phyloP scores from a whole-genome alignment of 2,113 vertebrate species.

The Syrmaticus mikado region DNA sequence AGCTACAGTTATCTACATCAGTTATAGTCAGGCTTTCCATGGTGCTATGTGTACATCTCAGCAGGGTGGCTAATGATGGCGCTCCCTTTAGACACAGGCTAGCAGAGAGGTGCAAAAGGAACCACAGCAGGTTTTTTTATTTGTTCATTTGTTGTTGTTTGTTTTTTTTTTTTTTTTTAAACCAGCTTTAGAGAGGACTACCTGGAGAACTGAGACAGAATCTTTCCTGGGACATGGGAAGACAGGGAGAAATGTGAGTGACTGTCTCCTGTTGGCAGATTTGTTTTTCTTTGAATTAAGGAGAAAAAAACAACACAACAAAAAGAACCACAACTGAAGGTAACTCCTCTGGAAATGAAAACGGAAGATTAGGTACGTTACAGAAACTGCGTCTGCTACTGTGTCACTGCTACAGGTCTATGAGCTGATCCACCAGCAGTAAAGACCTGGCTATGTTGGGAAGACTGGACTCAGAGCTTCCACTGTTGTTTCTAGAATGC shows the following conservation, averaged over 20 bases:
- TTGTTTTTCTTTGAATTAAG: background rate
- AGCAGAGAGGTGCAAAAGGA: conserved; percentile 43
- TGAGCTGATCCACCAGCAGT: conserved; percentile 99
- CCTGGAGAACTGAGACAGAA: conserved; percentile 52
- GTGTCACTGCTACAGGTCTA: conserved; percentile 96
- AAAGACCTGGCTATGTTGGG: conserved; percentile 99
- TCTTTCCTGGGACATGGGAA: conserved; percentile 50
- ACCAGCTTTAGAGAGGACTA: conserved; percentile 49
- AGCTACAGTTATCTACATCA: conserved; percentile 40
- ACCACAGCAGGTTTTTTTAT: background rate
- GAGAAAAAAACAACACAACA: background rate
- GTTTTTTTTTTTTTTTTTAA: no score
- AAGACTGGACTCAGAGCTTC: conserved; percentile 99
- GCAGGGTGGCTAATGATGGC: conserved; percentile 49
- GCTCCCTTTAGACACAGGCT: conserved; percentile 46
- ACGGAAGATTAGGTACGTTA: conserved; percentile 73
- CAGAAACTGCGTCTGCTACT: conserved; percentile 82
- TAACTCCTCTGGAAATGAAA: conserved; percentile 76
- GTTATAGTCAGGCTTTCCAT: conserved; percentile 49
- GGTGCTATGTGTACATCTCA: background rate
- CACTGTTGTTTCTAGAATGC: conserved; percentile 99
- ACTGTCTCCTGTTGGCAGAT: conserved; percentile 62
- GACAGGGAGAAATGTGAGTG: conserved; percentile 13
- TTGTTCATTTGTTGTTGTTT: no score
- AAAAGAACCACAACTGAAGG: conserved; percentile 70